A percentile compares a stretch with the other conserved stretches of the same genome.
Conservation (phyloP, 2,113 vertebrate species). For the Mormoops blainvillei region DNA sequence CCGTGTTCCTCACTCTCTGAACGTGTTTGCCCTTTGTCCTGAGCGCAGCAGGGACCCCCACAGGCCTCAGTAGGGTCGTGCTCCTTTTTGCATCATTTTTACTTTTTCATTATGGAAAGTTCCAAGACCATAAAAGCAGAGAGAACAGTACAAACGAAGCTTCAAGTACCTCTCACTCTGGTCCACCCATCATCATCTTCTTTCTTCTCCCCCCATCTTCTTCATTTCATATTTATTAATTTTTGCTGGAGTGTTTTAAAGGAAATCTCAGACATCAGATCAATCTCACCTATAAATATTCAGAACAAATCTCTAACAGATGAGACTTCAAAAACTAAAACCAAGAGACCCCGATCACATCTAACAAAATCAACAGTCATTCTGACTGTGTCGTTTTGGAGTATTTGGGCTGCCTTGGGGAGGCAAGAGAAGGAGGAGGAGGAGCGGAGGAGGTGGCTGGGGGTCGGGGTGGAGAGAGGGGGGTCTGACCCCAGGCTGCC, state of each 20-base stretch:
- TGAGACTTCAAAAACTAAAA: not conserved
- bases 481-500: not conserved
- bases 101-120: not conserved
- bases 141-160: not conserved
- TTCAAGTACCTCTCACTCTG: not conserved
- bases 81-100: not conserved
- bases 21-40: not conserved
- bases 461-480: no score
- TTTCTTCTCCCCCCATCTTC: not conserved
- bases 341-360: not conserved
- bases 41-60: not conserved
- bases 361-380: not conserved
- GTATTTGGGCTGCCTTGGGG: not conserved
- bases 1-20: no score
- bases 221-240: not conserved
- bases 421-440: not conserved
- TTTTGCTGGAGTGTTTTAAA: not conserved
- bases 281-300: not conserved
- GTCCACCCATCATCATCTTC: not conserved
- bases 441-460: not conserved
- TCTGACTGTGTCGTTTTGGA: not conserved
- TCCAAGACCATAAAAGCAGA: not conserved
- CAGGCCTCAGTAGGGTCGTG: not conserved
- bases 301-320: not conserved
- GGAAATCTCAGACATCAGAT: not conserved